Base-by-base conservation (phyloP, 2,888 invertebrate species). In the Priocnemis perturbator region DNA sequence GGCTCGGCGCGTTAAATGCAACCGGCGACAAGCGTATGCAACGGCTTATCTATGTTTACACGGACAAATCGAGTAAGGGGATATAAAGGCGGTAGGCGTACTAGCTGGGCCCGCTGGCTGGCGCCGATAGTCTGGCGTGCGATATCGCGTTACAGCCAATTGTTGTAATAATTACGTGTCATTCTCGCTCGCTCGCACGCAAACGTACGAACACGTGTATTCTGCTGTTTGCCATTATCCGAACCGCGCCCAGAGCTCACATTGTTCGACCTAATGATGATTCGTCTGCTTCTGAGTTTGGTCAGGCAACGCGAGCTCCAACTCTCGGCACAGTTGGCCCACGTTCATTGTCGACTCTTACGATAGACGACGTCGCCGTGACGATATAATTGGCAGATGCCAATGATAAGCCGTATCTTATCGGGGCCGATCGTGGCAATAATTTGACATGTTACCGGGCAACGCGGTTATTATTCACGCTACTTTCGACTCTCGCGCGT, bases 161-260 rank as follows among this genome's bases (percentile, higher is more conserved):
- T 73, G 67, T 71, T 65, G 74, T 74, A 74, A 76, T 74, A 74
- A 76, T 76, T 76, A 70, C 73, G 76, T 68, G 69, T 73, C 76
- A 23, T 56, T 69, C 69, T 45, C 67, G 60, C 69, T n/a, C 7
- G 2, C 30, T 7, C 53, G 23, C 19, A 19, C 19, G 19, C 19
- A 21, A 23, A 15, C 3, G 20, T 0, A 17, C 15, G 19, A 20
- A 53, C n/a, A 23, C 11, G 3, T n/a, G 19, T 52, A 21, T 19
- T 4, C 11, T n/a, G 7, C 19, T 15, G 23, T 3, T 9, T 3
- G 55, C 26, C 23, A 56, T 56, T 56, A 56, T 37, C 19, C 23
- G 37, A 19, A 37, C 56, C 56, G 56, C 56, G 30, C 56, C 56
- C 56, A 56, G 9, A 26, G 26, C 26, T 26, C 26, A 7, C 14